Evolutionary conservation across 2,797 vertebrate species (phyloP).

Genomic region (Leontocebus nigricollis): DNA sequence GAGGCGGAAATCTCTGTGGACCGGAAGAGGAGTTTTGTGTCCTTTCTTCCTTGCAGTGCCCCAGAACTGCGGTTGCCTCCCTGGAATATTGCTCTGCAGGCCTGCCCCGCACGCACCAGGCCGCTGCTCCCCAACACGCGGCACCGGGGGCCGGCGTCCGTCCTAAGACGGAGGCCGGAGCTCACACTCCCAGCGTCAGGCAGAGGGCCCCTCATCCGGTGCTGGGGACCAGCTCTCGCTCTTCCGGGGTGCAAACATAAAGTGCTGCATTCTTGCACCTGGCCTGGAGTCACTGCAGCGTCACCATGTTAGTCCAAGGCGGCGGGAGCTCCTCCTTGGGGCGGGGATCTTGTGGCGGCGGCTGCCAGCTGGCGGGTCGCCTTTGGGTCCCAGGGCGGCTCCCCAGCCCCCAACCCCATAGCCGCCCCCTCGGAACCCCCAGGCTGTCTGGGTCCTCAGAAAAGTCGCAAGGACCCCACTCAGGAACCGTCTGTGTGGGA

Average conservation of each 20-base stretch:
- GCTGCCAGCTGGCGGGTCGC: accelerated
- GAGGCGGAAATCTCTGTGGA: neutral
- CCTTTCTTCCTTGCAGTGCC: neutral
- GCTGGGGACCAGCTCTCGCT: too few relatives aligned
- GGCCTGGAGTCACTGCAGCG: too few relatives aligned
- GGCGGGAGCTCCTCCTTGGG: accelerated
- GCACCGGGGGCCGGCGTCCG: accelerated
- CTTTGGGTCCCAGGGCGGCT: neutral
- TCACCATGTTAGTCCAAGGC: neutral
- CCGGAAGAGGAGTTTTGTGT: accelerated
- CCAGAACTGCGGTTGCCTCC: accelerated
- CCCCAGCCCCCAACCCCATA: neutral
- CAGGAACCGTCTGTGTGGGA: neutral
- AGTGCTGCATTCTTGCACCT: neutral
- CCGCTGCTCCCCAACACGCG: accelerated
- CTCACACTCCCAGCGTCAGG: neutral
- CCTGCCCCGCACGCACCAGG: accelerated
- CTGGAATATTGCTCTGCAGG: accelerated
- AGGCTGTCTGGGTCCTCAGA: accelerated
- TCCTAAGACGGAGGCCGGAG: accelerated
- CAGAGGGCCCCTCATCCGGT: neutral
- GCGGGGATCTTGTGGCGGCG: accelerated
- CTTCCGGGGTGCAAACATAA: neutral
- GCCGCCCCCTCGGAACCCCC: accelerated
- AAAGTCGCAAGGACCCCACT: neutral